phyloP scores from a whole-genome alignment of 2,888 invertebrate species.

The Ormyrus labotus region DNA sequence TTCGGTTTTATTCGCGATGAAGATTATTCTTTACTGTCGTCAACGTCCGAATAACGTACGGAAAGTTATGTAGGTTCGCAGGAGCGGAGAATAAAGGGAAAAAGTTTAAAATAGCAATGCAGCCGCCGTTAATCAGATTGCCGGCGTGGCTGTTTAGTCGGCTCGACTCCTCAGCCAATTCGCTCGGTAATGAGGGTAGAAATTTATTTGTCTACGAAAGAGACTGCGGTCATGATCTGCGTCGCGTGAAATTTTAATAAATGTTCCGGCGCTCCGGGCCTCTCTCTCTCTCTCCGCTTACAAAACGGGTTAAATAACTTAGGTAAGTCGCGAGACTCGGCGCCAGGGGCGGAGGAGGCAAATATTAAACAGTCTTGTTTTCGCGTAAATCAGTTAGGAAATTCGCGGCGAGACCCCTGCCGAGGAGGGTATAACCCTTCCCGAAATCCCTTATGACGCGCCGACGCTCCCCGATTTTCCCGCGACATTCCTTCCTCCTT shows the following conservation, averaged over 20 bases:
- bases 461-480: constrained; percentile 7
- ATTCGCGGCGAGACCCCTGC: constrained; percentile 58
- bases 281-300: neutral
- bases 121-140: no score
- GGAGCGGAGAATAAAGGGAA: no score
- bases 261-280: constrained; percentile 57
- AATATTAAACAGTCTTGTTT: constrained; percentile 75
- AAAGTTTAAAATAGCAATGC: no score
- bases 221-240: constrained; percentile 40
- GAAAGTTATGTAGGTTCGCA: no score
- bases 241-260: constrained; percentile 65
- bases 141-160: no score
- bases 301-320: constrained; percentile 63
- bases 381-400: constrained; percentile 75
- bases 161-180: constrained; percentile 5
- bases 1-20: no score
- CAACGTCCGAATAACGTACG: no score
- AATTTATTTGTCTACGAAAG: constrained; percentile 53
- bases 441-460: constrained; percentile 64
- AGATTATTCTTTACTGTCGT: no score
- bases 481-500: constrained; percentile 32
- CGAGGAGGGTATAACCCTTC: constrained; percentile 65
- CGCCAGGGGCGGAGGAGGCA: constrained; percentile 64
- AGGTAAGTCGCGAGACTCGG: constrained; percentile 66
- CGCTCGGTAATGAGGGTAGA: constrained; percentile 42